Evolutionary conservation across 2,888 invertebrate genomes (phyloP).

Genomic region (Aleiodes alternator): DNA sequence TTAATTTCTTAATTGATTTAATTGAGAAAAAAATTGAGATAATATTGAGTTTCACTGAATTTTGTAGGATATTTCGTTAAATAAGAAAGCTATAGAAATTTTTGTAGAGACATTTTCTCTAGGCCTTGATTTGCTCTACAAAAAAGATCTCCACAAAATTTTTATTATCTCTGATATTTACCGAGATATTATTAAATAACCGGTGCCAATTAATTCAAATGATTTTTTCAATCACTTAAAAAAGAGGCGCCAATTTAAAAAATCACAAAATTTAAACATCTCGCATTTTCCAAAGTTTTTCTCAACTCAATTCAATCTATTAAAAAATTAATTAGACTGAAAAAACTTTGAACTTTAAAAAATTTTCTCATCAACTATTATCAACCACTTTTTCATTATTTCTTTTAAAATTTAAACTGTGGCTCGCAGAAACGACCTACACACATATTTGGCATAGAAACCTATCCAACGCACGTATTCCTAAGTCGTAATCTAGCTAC

Average conservation of each 20-base stretch:
- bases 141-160: too few relatives aligned
- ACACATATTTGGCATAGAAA: conserved; percentile 73
- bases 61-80: neutral
- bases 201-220: too few relatives aligned
- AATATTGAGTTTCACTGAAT: conserved; percentile 19
- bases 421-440: conserved; percentile 61
- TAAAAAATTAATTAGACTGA: conserved; percentile 49
- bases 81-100: neutral
- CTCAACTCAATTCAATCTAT: conserved; percentile 7
- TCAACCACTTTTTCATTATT: conserved; percentile 1
- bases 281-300: neutral
- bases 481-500: conserved; percentile 55
- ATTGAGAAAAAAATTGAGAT: conserved; percentile 4
- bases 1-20: conserved; percentile 42
- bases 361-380: conserved; percentile 43
- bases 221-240: too few relatives aligned
- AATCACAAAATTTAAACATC: too few relatives aligned
- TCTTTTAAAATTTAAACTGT: conserved; percentile 45
- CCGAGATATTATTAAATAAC: too few relatives aligned
- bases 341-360: conserved; percentile 25
- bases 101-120: too few relatives aligned
- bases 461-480: conserved; percentile 66
- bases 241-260: too few relatives aligned
- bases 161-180: too few relatives aligned
- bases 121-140: too few relatives aligned